Evolutionary conservation across 2,888 invertebrate genomes (phyloP), one percentile per base, ranked within the genome.

Genomic region (Lochmaea capreae): DNA sequence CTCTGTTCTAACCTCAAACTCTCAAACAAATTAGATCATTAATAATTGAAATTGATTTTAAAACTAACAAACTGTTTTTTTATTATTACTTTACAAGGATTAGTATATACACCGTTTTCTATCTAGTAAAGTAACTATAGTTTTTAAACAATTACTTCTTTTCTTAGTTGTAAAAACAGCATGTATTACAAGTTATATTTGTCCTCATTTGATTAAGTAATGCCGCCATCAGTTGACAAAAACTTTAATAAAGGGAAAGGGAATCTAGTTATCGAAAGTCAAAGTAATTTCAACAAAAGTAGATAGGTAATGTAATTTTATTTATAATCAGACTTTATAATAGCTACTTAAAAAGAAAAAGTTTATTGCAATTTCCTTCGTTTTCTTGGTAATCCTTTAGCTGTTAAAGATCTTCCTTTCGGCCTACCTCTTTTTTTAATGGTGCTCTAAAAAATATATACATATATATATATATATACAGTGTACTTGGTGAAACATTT

Each of bases 281-380:
- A 46, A 46, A 46, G 46, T 46, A 46, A 46, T 46, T 46, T 46
- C 46, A 46, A 46, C 46, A 46, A 46, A 46, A 46, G 46, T 46
- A 46, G 46, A 46, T 46, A 46, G 46, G 46, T 46, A 46, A 46
- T 46, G 46, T 46, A 46, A 46, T 46, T 46, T 46, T 46, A 46
- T 46, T 46, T 46, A 46, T 46, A 46, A 46, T 46, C 14, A 46
- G 46, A 46, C 46, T 46, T 46, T 46, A 46, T 46, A 46, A 46
- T 46, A 46, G 46, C 46, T 46, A 46, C 46, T 46, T 46, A 11
- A 46, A 46, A 46, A 46, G 46, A 46, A 46, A 14, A 46, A 46
- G 46, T 46, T 46, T 46, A 46, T 46, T 46, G 12, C 46, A 46
- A 46, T 46, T 46, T 46, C 46, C 46, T 46, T 46, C 14, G 46